Conservation (phyloP, 1,140 invertebrate genomes). For the Myzus persicae region DNA sequence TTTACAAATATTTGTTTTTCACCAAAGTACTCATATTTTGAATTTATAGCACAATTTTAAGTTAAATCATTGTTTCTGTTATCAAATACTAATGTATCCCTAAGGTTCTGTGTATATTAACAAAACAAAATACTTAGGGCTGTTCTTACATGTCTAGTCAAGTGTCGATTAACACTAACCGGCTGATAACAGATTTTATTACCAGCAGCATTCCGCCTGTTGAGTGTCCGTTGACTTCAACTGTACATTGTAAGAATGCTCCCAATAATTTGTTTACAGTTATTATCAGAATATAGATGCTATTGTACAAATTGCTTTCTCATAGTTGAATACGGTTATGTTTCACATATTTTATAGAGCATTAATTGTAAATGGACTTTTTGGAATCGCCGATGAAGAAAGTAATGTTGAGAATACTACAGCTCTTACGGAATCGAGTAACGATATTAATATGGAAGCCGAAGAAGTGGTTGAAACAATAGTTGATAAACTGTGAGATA, state of each 20-base stretch:
- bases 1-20: background rate
- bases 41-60: background rate
- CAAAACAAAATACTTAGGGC: background rate
- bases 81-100: background rate
- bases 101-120: background rate
- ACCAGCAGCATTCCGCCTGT: no score
- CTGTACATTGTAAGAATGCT: no score
- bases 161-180: no score
- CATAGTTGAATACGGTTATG: background rate
- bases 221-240: no score
- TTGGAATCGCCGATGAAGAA: background rate
- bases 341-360: background rate
- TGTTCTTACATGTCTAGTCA: no score
- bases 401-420: background rate
- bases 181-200: no score
- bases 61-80: background rate
- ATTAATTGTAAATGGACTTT: slow-evolving; percentile 24
- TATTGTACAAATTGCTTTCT: background rate
- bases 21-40: background rate
- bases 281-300: background rate
- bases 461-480: background rate
- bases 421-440: background rate
- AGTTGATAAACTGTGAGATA: background rate
- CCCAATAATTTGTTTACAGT: background rate
- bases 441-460: background rate